Base-by-base conservation (phyloP, 2,888 invertebrate genomes). In the Acanthosoma haemorrhoidale region DNA sequence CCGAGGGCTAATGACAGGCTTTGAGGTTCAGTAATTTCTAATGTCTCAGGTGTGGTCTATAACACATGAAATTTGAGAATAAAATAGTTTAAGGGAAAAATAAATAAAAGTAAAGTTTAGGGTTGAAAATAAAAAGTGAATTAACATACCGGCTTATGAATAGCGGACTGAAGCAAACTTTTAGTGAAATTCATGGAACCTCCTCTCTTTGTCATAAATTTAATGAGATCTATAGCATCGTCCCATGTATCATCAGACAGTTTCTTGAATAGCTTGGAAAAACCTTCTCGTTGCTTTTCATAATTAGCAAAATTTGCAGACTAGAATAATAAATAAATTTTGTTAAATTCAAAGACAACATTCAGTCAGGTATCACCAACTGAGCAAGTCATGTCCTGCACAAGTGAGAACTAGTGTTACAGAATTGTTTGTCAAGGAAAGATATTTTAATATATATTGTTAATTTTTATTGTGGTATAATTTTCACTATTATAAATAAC, bases 221-320 rank as follows among this genome's bases (percentile, higher is more conserved):
- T 89, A 76, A 92, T 89, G n/a, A 91, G 77, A 9, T 88, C 86
- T 76, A 91, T 86, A 34, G 86, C 84, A 76, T 89, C 86, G 15
- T 86, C 84, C 88, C 92, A 93, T 4, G 88, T 82, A 11, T 85
- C 82, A 75, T 93, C 92, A 0, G 92, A 89, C 9, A 91, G 80
- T 70, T 86, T 85, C 75, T 86, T 85, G 82, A 89, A 91, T 9
- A 91, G 80, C 77, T 87, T 88, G 76, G 86, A 84, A 80, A 93
- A 91, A 3, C 92, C 92, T 21, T 83, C 85, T 32, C 92, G 84
- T 80, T 90, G 88, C 31, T 87, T 87, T 77, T 88, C 85, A 79
- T 88, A 91, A 77, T 89, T 90, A 76, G 87, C 88, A 80, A 88
- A 92, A 79, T 89, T 87, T 0, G 90, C 86, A 0, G 91, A 84